A percentile compares a stretch with the other conserved stretches of the same genome.
Evolutionary conservation across 2,113 vertebrate species (phyloP).

Genomic region (Atractosteus spatula): DNA sequence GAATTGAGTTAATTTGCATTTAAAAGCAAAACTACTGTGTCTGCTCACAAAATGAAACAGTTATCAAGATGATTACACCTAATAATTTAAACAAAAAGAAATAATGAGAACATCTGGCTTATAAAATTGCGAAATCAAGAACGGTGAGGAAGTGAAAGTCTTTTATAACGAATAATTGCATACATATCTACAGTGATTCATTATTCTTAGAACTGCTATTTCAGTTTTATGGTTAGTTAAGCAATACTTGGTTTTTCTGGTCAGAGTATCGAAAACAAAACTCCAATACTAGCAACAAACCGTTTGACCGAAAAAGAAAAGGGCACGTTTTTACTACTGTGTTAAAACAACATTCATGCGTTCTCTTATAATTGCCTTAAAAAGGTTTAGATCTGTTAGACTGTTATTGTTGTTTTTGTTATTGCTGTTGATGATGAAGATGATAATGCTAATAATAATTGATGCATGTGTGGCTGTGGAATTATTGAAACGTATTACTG

Average conservation of each 20-base stretch:
- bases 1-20: conserved; percentile 1
- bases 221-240: conserved; percentile 14
- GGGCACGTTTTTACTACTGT: too few species aligned
- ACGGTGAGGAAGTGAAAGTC: conserved; percentile 45
- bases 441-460: too few species aligned
- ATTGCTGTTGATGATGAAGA: too few species aligned
- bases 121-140: conserved; percentile 32
- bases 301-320: too few species aligned
- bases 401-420: too few species aligned
- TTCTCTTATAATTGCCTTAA: too few species aligned
- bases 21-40: background rate
- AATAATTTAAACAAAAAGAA: conserved; percentile 25
- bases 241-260: conserved; percentile 15
- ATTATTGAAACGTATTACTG: too few species aligned
- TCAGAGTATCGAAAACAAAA: conserved; percentile 2
- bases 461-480: too few species aligned
- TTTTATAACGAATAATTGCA: conserved; percentile 38
- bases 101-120: conserved; percentile 10
- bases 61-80: conserved; percentile 8
- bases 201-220: conserved; percentile 23
- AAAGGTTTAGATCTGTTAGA: too few species aligned
- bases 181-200: conserved; percentile 23
- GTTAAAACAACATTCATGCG: too few species aligned
- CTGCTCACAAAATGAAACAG: background rate
- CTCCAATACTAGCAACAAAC: background rate